Conservation (phyloP, 35 echinoderm and acorn worm species). For the Eucidaris tribuloides region DNA sequence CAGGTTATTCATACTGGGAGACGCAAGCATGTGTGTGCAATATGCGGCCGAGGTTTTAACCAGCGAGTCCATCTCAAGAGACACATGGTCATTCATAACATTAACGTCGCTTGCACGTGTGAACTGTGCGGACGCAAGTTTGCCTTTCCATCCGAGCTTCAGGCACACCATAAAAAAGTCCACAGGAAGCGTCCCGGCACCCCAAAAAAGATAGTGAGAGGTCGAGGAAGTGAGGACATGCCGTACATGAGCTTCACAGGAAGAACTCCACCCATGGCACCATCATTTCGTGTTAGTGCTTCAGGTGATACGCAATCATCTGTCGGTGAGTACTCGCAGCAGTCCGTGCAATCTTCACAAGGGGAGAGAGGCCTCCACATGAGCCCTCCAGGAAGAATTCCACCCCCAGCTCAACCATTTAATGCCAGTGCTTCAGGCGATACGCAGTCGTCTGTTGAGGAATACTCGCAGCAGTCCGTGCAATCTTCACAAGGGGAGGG, state of each 20-base stretch:
- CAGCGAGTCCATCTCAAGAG: constrained; percentile 53
- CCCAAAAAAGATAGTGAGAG: not conserved
- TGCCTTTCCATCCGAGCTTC: constrained; percentile 30
- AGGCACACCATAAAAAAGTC: constrained; percentile 10
- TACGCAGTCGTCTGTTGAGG: too few species aligned
- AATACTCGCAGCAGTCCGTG: too few species aligned
- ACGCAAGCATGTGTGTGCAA: constrained; percentile 35
- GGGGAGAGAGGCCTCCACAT: not conserved
- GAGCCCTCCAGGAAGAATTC: too few species aligned
- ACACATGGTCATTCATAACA: constrained; percentile 47
- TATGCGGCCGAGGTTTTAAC: constrained; percentile 49
- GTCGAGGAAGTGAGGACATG: too few species aligned
- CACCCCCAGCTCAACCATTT: too few species aligned
- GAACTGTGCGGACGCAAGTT: constrained; percentile 30
- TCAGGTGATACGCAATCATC: too few species aligned
- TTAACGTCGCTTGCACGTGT: constrained; percentile 21
- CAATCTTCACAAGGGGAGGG: constrained; percentile 3
- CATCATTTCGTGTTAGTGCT: too few species aligned
- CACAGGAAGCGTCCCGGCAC: not conserved
- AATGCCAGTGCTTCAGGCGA: too few species aligned
- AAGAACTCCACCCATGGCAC: too few species aligned
- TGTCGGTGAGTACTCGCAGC: too few species aligned
- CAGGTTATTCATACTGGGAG: constrained; percentile 40
- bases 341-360: constrained; percentile 1
- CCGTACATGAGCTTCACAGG: too few species aligned